phyloP scores from a whole-genome alignment of 2,888 invertebrate genomes.

The Phytoseiulus persimilis region DNA sequence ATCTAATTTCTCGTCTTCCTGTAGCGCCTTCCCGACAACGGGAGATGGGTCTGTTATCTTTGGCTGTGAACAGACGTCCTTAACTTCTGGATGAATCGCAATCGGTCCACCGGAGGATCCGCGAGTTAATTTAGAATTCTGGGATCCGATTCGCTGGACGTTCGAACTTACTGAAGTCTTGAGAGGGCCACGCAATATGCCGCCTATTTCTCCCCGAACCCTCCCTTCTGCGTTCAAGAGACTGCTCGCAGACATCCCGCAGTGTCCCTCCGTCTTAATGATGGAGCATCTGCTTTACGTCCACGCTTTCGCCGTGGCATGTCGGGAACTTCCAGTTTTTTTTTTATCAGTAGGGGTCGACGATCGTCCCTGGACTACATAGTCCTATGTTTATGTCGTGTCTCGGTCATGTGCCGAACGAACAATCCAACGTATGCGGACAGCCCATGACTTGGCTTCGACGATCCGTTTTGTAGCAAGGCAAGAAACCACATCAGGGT shows the following conservation, averaged over 20 bases:
- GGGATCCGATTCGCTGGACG: background rate
- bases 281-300: background rate
- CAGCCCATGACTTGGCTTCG: background rate
- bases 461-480: background rate
- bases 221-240: background rate
- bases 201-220: background rate
- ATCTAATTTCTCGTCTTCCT: background rate
- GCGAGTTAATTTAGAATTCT: background rate
- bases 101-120: background rate
- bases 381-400: background rate
- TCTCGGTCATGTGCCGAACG: background rate
- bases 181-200: background rate
- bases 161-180: background rate
- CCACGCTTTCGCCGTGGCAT: background rate
- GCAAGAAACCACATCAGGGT: background rate
- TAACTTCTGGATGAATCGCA: background rate
- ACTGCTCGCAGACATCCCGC: background rate
- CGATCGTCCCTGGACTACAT: background rate
- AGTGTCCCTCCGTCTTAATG: background rate
- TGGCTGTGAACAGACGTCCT: background rate
- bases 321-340: background rate
- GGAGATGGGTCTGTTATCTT: background rate
- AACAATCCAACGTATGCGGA: background rate
- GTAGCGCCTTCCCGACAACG: background rate
- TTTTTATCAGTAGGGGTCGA: background rate